Evolutionary conservation across 2,797 vertebrate species (phyloP).

Genomic region (Dromococcyx pavoninus): DNA sequence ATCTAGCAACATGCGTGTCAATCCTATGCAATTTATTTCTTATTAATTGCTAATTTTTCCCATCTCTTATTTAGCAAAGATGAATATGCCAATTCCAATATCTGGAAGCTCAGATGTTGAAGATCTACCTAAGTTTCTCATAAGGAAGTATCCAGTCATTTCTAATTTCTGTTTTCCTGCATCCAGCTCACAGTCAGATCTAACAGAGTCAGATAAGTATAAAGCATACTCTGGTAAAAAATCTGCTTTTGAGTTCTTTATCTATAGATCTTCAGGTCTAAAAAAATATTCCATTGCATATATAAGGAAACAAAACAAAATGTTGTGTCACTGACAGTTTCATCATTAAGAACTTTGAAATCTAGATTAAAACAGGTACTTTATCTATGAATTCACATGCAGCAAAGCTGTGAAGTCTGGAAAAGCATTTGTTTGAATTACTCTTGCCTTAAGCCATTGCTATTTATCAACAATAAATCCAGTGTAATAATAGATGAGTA

Average conservation of each 20-base stretch:
- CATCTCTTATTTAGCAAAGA: neutral
- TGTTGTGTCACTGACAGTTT: neutral
- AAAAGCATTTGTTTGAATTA: neutral
- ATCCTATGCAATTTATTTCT: neutral
- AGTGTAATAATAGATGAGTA: neutral
- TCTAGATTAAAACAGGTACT: neutral
- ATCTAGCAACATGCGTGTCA: neutral
- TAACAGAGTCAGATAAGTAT: neutral
- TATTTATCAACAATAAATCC: neutral
- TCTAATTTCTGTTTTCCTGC: neutral
- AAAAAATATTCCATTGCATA: neutral
- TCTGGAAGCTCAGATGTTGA: neutral
- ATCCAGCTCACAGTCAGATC: neutral
- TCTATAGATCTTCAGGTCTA: neutral
- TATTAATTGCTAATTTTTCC: neutral
- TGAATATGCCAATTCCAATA: neutral
- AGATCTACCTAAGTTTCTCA: neutral
- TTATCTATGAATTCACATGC: neutral
- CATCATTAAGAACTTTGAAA: neutral
- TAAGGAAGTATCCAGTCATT: neutral
- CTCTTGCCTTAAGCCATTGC: neutral
- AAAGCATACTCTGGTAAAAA: neutral
- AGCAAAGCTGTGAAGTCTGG: neutral
- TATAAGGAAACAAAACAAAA: neutral
- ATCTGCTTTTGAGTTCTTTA: neutral